Base-by-base conservation (phyloP, 2,888 invertebrate genomes). In the Caenorhabditis japonica region DNA sequence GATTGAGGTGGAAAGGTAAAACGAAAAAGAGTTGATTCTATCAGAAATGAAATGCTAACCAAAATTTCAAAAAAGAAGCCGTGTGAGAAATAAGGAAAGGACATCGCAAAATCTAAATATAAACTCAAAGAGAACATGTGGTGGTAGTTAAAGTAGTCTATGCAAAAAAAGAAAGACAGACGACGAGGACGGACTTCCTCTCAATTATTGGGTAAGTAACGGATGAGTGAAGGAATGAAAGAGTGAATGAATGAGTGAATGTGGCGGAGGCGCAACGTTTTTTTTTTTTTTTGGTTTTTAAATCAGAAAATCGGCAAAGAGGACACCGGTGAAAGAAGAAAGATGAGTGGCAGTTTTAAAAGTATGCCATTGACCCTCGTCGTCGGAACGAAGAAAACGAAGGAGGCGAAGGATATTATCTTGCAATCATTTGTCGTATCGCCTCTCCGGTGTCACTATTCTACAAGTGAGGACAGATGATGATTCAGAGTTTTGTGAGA, bases 361-460 rank as follows among this genome's bases (percentile, higher is more conserved):
- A 34, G n/a, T 5, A 34, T 56, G 64, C 47, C 64, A 41, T 55
- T 39, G 46, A 39, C 39, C 0, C 46, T 27, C 39, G 34, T 15
- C 52, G 53, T 41, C 25, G 58, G 34, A 33, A 69, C 36, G 38
- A 46, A 39, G 19, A 12, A 23, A 39, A 47, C 30, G 51, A 44
- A 39, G 30, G 49, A 41, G 58, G 51, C 47, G 44, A 41, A 30
- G 68, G 52, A 68, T 69, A 60, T 69, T 60, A 60, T 69, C 69
- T 69, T 55, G 53, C 60, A 60, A 60, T 69, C 69, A 69, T 69
- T 69, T 69, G 60, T 59, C 60, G 69, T 53, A 33, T 69, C 47
- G 46, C 52, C 36, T 59, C 53, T 64, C 64, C 47, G 41, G 56
- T 64, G 55, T 55, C 55, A 55, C 47, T 49, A 46, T 34, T 41